These are phyloP conservation scores for Gryllus longicercus DNA, from an alignment of 2,888 invertebrate genomes.

Conservation along the genomic window DNA sequence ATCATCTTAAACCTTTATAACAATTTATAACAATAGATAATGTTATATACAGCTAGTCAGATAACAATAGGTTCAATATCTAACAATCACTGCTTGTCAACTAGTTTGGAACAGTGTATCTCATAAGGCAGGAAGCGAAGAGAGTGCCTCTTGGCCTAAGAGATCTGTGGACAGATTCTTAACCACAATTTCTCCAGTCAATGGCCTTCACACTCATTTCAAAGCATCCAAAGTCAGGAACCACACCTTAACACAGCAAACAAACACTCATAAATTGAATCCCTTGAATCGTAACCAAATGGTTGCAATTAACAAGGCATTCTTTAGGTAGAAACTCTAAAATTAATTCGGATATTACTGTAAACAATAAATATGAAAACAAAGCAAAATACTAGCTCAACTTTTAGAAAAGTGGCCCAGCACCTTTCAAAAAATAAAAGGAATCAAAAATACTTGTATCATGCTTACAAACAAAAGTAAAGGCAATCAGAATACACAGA, in stretches of 20 bases:
- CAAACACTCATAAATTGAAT: not conserved
- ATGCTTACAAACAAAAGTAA: not conserved
- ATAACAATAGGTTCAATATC: not conserved
- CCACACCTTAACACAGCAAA: slow-evolving; percentile 11
- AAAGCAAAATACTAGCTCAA: not conserved
- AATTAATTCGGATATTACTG: not conserved
- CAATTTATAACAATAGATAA: slow-evolving; percentile 1
- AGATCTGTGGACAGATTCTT: not conserved
- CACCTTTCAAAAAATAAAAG: not conserved
- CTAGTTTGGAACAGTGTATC: not conserved
- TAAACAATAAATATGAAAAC: not conserved
- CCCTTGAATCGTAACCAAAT: too few species aligned
- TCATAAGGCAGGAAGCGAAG: not conserved
- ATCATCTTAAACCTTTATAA: slow-evolving; percentile 1
- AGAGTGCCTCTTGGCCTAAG: not conserved
- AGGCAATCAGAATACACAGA: not conserved
- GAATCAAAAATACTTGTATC: not conserved
- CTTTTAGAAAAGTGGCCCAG: not conserved
- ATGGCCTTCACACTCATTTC: not conserved
- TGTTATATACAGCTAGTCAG: not conserved
- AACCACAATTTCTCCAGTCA: not conserved
- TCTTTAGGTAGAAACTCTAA: too few species aligned
- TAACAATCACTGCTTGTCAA: not conserved
- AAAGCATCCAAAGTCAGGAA: not conserved
- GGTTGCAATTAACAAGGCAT: too few species aligned